phyloP scores from a whole-genome alignment of 2,797 vertebrate species.

The Babyrousa celebensis region DNA sequence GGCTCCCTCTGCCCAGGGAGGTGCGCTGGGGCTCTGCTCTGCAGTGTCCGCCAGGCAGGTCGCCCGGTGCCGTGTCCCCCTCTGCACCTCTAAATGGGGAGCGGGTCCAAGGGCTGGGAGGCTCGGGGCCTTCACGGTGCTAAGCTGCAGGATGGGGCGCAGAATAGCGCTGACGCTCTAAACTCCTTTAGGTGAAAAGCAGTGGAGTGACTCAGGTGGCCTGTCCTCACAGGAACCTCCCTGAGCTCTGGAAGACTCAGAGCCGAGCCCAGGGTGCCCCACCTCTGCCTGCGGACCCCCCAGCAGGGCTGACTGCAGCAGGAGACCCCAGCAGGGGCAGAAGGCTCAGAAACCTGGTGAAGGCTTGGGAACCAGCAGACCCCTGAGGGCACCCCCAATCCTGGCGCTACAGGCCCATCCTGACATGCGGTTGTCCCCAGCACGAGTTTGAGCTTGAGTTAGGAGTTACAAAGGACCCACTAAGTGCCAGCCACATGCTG shows the following conservation, averaged over 20 bases:
- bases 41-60: rapidly evolving
- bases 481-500: background rate
- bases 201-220: background rate
- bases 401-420: background rate
- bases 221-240: background rate
- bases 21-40: background rate
- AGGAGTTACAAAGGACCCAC: background rate
- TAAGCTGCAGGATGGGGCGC: rapidly evolving
- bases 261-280: background rate
- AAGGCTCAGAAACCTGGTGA: background rate
- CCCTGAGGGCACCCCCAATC: background rate
- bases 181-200: background rate
- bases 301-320: background rate
- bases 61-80: background rate
- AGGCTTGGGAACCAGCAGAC: background rate
- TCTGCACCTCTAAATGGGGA: background rate
- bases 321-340: background rate
- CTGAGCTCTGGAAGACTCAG: background rate
- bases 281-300: background rate
- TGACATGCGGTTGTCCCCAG: background rate
- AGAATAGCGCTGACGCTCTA: background rate
- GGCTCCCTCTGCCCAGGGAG: background rate
- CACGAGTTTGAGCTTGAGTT: background rate
- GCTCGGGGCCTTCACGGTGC: background rate
- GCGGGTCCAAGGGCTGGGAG: too few relatives aligned